These are phyloP conservation scores for Patella caerulea DNA, from an alignment of 2,888 invertebrate genomes.

Conservation along the genomic window DNA sequence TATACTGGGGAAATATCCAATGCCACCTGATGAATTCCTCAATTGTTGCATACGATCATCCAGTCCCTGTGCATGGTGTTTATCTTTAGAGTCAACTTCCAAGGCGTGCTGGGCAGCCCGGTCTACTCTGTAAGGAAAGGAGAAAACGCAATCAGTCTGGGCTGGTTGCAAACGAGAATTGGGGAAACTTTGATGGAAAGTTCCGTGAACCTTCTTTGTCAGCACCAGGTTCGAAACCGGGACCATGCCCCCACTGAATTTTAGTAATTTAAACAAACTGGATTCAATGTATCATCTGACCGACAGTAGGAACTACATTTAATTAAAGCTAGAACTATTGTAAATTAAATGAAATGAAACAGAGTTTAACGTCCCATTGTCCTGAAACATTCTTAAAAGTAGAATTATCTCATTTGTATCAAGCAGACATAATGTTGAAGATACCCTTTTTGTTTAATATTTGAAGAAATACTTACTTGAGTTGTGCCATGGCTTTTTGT, in stretches of 20 bases:
- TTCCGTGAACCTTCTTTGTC: no score
- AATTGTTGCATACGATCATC: constrained; percentile 68
- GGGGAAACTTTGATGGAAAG: not conserved
- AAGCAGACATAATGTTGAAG: no score
- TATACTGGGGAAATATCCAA: constrained; percentile 66
- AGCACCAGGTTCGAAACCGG: no score
- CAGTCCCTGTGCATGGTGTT: constrained; percentile 81
- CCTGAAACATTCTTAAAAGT: no score
- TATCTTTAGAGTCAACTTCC: constrained; percentile 89
- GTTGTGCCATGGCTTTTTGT: constrained; percentile 75
- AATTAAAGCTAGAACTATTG: not conserved
- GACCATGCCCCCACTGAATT: no score
- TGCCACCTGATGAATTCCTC: constrained; percentile 61
- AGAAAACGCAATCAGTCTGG: not conserved
- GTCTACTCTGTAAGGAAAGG: constrained; percentile 58
- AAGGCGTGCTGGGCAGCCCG: constrained; percentile 79
- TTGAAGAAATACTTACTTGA: constrained; percentile 61
- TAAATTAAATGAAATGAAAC: not conserved
- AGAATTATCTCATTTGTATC: no score
- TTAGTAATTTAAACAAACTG: no score
- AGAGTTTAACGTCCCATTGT: not conserved
- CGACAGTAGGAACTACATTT: not conserved
- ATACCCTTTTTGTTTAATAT: no score
- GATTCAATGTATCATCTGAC: no score
- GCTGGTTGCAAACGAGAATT: not conserved